These are phyloP conservation scores for Calosoma granatense DNA, from an alignment of 1,140 invertebrate genomes.

Conservation along the genomic window DNA sequence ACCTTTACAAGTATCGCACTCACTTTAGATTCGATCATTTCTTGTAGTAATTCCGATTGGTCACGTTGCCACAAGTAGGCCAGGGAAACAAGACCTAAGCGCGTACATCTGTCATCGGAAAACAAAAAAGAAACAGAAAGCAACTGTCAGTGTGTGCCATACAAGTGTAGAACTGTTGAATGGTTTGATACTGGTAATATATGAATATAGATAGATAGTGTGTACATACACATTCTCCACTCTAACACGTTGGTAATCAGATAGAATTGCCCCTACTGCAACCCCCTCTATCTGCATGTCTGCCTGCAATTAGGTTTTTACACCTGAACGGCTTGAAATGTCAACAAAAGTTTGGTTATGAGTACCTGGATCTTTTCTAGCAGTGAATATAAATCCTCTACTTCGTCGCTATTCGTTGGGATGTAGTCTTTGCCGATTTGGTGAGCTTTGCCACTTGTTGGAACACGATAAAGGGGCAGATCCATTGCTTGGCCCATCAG, in stretches of 20 bases:
- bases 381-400: constrained; percentile 92
- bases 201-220: no score
- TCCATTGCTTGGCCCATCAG: constrained; percentile 89
- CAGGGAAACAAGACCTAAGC: constrained; percentile 78
- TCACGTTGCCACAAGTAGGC: constrained; percentile 92
- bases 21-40: constrained; percentile 91
- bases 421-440: constrained; percentile 74
- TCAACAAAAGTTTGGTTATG: constrained; percentile 1
- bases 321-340: constrained; percentile 16
- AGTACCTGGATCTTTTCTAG: constrained; percentile 73
- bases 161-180: background rate
- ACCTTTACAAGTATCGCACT: constrained; percentile 96
- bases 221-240: constrained; percentile 92
- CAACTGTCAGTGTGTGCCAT: background rate
- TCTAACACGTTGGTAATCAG: constrained; percentile 93
- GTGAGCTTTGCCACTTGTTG: constrained; percentile 72
- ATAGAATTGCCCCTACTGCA: constrained; percentile 92
- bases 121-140: background rate
- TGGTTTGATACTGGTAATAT: no score
- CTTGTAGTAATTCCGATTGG: constrained; percentile 87
- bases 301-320: constrained; percentile 46
- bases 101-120: constrained; percentile 57
- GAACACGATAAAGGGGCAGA: constrained; percentile 78
- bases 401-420: constrained; percentile 86
- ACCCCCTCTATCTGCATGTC: constrained; percentile 81